phyloP scores from a whole-genome alignment of 2,113 vertebrate genomes.

The Pygoscelis adeliae region DNA sequence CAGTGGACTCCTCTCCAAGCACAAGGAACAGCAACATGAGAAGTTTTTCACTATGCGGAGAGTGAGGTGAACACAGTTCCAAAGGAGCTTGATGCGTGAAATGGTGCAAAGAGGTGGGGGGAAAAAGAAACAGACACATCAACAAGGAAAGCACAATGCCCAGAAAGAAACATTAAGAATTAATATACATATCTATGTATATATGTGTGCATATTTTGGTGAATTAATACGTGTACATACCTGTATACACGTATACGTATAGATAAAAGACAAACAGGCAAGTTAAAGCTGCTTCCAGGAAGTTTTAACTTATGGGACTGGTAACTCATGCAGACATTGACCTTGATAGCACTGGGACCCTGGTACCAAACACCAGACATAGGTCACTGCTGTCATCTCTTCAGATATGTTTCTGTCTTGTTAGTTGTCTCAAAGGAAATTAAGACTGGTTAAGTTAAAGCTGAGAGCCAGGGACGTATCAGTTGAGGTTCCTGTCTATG shows the following conservation, averaged over 20 bases:
- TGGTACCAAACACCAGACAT: not conserved
- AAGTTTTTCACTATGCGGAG: not conserved
- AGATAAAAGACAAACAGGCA: not conserved
- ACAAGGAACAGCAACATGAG: not conserved
- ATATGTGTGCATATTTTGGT: not conserved
- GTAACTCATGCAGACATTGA: not conserved
- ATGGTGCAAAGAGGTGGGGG: not conserved
- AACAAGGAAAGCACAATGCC: not conserved
- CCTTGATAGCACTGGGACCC: not conserved
- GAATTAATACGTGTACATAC: not conserved
- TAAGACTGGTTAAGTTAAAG: not conserved
- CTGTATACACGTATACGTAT: not conserved
- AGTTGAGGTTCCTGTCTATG: not conserved
- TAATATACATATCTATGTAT: too few relatives aligned
- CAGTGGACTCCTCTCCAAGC: not conserved
- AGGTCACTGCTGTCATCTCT: not conserved
- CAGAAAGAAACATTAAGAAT: not conserved
- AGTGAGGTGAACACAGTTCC: not conserved
- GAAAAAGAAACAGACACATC: not conserved
- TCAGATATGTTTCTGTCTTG: not conserved
- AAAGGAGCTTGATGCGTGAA: not conserved
- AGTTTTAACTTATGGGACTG: not conserved
- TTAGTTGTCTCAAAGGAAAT: not conserved
- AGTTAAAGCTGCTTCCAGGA: not conserved
- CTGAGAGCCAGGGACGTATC: not conserved